A percentile compares a stretch with the other conserved stretches of the same genome.
These are phyloP conservation scores for Cabera pusaria DNA, from an alignment of 2,888 invertebrate species.

Conservation along the genomic window DNA sequence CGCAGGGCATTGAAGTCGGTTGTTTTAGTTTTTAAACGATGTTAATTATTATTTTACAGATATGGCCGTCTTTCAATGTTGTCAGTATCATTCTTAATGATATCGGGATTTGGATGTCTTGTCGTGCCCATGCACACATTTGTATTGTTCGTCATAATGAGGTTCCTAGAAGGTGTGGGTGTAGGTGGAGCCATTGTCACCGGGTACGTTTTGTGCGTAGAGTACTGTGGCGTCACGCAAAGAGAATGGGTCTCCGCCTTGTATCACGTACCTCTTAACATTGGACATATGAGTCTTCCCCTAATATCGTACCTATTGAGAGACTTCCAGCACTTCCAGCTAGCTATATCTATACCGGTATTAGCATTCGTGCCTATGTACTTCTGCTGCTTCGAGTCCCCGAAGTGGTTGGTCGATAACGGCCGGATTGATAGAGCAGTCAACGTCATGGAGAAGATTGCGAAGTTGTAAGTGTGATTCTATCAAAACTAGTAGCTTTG, in stretches of 20 bases:
- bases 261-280: slow-evolving; percentile 59
- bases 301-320: slow-evolving; percentile 60
- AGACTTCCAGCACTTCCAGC: slow-evolving; percentile 54
- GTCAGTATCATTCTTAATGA: slow-evolving; percentile 39
- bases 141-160: slow-evolving; percentile 47
- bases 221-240: slow-evolving; percentile 53
- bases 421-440: slow-evolving; percentile 46
- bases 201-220: slow-evolving; percentile 57
- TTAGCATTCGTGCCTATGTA: slow-evolving; percentile 43
- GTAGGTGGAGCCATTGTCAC: slow-evolving; percentile 62
- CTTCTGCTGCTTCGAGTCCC: slow-evolving; percentile 57
- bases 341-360: slow-evolving; percentile 58
- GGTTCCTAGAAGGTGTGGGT: slow-evolving; percentile 60
- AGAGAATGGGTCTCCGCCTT: slow-evolving; percentile 59
- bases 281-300: slow-evolving; percentile 56
- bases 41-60: slow-evolving; percentile 46
- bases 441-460: slow-evolving; percentile 52
- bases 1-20: too few relatives aligned
- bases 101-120: slow-evolving; percentile 50
- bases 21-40: too few relatives aligned
- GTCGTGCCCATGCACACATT: slow-evolving; percentile 51
- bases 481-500: too few relatives aligned
- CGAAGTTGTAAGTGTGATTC: slow-evolving; percentile 60
- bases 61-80: slow-evolving; percentile 55
- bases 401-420: slow-evolving; percentile 67